Percentiles rank a stretch among this genome's conserved stretches.
Evolutionary conservation across 2,113 vertebrate species (phyloP).

Genomic region (Trinectes maculatus): DNA sequence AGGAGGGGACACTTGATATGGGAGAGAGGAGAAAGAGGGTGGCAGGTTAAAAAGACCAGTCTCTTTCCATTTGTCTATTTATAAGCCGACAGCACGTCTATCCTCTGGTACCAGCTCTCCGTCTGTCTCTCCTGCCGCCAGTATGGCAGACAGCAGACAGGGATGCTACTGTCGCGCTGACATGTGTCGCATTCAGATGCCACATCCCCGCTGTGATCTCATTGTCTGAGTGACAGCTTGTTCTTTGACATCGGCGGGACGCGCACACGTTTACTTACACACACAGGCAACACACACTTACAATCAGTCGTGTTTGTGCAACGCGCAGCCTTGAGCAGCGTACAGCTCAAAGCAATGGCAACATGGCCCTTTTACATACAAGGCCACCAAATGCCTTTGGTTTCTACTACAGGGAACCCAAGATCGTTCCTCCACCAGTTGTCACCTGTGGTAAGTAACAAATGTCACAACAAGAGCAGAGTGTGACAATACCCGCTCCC

Average conservation of each 20-base stretch:
- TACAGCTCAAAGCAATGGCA: constrained; percentile 7
- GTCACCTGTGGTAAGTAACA: constrained; percentile 1
- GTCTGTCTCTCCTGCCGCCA: constrained; percentile 33
- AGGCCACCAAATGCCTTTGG: neutral
- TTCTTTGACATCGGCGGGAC: constrained; percentile 33
- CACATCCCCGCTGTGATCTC: constrained; percentile 62
- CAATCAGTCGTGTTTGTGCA: constrained; percentile 6
- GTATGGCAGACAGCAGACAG: constrained; percentile 40
- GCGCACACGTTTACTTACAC: constrained; percentile 3
- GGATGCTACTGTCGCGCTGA: constrained; percentile 56
- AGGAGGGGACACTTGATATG: neutral
- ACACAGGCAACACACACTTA: constrained; percentile 7
- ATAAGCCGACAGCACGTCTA: constrained; percentile 13
- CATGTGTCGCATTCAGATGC: constrained; percentile 61
- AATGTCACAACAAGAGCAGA: too few relatives aligned
- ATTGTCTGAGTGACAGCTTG: constrained; percentile 65
- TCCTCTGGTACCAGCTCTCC: constrained; percentile 3
- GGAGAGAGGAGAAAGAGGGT: neutral
- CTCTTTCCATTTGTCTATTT: constrained; percentile 20
- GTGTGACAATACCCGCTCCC: neutral
- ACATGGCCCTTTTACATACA: neutral
- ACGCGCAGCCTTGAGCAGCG: constrained; percentile 25
- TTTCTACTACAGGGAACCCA: neutral
- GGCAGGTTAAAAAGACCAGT: constrained; percentile 5
- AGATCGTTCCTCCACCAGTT: neutral